Base-by-base conservation (phyloP, 2,113 vertebrate genomes). In the Silurus asotus region DNA sequence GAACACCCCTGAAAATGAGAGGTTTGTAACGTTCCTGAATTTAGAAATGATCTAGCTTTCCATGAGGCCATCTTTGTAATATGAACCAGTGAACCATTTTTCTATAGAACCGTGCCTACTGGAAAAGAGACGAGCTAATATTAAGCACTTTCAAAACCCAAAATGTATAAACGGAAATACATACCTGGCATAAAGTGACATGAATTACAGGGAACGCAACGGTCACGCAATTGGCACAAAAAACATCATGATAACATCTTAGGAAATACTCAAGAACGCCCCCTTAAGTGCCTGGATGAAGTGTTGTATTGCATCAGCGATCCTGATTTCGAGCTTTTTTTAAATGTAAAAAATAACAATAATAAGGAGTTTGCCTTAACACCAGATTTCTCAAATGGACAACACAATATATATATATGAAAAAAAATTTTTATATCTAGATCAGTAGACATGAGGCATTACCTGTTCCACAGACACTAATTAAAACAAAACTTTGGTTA, bases 401-500 rank as follows among this genome's bases (percentile, higher is more conserved):
- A 69, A 9, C 62, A 67, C 23, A 53, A 55, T 5, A 13, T 59
- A n/a, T 23, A 20, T 23, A 23, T 19, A 9, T 37, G 3, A 37
- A 37, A 37, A 37, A 37, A 37, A 37, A 61, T 81, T 23, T 10
- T 11, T 48, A 4, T 61, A 17, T 82, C 79, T 15, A 49, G 59
- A 80, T 58, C 14, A 64, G 5, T 53, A 61, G 48, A 65, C 59
- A 51, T 53, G 10, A 64, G 3, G 8, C 23, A 9, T 64, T 64
- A n/a, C 28, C 15, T 25, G 15, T 25, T 81, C 17, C 37, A 79
- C 74, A 37, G 67, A 62, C 64, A 80, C 49, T 77, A 88, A 65
- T 8, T n/a, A 80, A 8, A 55, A 80, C 61, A 82, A 77, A 79
- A 86, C 89, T 91, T 91, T 90, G 90, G 89, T 89, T 91, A 83